A percentile compares a stretch with the other conserved stretches of the same genome.
These are phyloP conservation scores for Drosophila mettleri DNA, from an alignment of 2,888 invertebrate species.

Conservation along the genomic window DNA sequence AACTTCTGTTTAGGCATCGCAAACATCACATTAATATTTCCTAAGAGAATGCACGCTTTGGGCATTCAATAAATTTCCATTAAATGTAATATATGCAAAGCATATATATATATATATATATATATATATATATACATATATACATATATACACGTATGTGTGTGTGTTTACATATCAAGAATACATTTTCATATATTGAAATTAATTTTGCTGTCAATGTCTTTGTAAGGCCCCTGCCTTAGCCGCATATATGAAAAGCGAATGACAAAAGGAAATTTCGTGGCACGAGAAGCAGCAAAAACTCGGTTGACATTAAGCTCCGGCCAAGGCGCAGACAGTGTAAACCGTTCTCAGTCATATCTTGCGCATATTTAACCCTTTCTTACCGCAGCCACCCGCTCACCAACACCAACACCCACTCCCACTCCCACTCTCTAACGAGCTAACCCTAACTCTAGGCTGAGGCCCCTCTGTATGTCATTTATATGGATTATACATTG, in stretches of 20 bases:
- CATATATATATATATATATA: constrained; percentile 20
- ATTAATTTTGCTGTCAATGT: constrained; percentile 70
- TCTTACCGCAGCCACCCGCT: neutral
- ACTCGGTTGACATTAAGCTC: constrained; percentile 53
- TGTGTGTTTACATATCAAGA: constrained; percentile 7
- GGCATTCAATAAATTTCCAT: constrained; percentile 56
- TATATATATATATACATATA: constrained; percentile 9
- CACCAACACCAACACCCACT: neutral
- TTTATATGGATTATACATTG: constrained; percentile 76
- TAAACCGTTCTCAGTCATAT: constrained; percentile 32
- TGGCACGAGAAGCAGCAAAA: constrained; percentile 37
- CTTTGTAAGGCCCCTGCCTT: neutral
- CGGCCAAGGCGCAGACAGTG: constrained; percentile 17
- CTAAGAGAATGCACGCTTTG: constrained; percentile 17
- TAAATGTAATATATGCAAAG: constrained; percentile 29
- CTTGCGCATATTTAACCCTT: constrained; percentile 31
- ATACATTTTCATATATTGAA: constrained; percentile 54
- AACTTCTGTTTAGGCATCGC: neutral
- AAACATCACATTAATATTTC: constrained; percentile 3
- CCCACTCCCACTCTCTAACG: no score
- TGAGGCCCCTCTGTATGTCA: constrained; percentile 49
- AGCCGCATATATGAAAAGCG: constrained; percentile 31
- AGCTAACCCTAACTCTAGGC: neutral
- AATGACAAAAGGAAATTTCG: constrained; percentile 45
- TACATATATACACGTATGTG: constrained; percentile 6